phyloP scores from a whole-genome alignment of 2,113 vertebrate species.

The Otis tarda region DNA sequence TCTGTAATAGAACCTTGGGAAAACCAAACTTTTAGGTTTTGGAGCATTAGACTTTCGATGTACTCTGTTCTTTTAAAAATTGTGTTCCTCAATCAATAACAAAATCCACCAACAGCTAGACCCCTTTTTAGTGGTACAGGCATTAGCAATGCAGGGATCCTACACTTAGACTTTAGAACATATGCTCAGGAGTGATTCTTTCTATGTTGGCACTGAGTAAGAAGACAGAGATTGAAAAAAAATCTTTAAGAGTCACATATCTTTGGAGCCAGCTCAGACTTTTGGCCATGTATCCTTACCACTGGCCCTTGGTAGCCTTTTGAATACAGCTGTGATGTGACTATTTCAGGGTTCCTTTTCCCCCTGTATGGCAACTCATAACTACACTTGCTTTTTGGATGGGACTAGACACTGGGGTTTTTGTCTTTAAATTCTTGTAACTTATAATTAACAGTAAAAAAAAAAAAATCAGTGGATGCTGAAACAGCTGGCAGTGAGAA shows the following conservation, averaged over 20 bases:
- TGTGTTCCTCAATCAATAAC: background rate
- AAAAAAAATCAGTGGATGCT: background rate
- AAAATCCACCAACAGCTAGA: background rate
- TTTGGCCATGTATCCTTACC: accelerated
- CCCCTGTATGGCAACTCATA: background rate
- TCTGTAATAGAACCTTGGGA: background rate
- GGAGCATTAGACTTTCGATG: background rate
- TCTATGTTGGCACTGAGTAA: background rate
- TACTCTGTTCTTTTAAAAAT: background rate
- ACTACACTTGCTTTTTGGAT: background rate
- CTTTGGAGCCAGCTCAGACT: background rate
- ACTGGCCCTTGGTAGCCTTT: background rate
- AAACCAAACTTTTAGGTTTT: background rate
- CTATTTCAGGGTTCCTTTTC: background rate
- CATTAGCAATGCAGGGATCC: background rate
- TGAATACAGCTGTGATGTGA: background rate
- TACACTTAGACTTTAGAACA: background rate
- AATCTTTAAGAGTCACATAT: background rate
- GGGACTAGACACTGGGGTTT: background rate
- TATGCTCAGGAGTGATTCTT: background rate
- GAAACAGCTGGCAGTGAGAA: background rate
- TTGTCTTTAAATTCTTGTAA: background rate
- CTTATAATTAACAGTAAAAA: background rate
- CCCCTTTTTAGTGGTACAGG: background rate
- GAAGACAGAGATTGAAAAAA: background rate